phyloP scores from a whole-genome alignment of 2,888 invertebrate species.

The Hyalella azteca region DNA sequence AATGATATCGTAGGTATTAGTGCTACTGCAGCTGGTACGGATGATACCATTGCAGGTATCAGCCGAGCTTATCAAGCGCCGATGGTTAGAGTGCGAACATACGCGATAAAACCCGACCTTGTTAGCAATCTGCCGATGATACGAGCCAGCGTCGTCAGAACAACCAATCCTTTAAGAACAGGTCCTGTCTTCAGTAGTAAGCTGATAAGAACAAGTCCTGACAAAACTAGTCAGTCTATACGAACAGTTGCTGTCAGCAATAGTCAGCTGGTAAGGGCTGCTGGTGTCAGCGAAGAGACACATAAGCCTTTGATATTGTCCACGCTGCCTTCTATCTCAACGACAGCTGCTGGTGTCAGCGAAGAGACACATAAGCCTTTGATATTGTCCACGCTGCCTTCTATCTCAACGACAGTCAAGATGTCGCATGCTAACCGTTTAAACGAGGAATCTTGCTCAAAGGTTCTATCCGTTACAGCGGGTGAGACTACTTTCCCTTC shows the following conservation, averaged over 20 bases:
- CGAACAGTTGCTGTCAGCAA: not conserved
- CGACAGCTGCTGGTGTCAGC: not conserved
- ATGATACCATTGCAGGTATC: too few species aligned
- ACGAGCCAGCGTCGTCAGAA: too few species aligned
- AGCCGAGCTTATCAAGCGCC: not conserved
- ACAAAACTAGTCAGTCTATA: not conserved
- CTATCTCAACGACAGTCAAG: not conserved
- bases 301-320: not conserved
- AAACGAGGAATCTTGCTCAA: not conserved
- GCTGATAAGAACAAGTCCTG: slow-evolving; percentile 19
- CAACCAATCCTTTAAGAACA: too few species aligned
- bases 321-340: not conserved
- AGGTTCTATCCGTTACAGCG: not conserved
- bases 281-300: not conserved
- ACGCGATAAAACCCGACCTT: too few species aligned
- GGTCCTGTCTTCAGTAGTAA: too few species aligned
- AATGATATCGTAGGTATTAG: slow-evolving; percentile 11
- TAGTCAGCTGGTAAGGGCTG: not conserved
- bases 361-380: not conserved
- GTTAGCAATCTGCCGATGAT: too few species aligned
- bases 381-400: too few species aligned
- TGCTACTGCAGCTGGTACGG: too few species aligned
- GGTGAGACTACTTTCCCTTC: not conserved
- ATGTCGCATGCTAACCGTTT: not conserved
- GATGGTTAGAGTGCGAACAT: too few species aligned